A percentile compares a stretch with the other conserved stretches of the same genome.
Evolutionary conservation across 2,888 invertebrate genomes (phyloP).

Genomic region (Eucriotettix oculatus): DNA sequence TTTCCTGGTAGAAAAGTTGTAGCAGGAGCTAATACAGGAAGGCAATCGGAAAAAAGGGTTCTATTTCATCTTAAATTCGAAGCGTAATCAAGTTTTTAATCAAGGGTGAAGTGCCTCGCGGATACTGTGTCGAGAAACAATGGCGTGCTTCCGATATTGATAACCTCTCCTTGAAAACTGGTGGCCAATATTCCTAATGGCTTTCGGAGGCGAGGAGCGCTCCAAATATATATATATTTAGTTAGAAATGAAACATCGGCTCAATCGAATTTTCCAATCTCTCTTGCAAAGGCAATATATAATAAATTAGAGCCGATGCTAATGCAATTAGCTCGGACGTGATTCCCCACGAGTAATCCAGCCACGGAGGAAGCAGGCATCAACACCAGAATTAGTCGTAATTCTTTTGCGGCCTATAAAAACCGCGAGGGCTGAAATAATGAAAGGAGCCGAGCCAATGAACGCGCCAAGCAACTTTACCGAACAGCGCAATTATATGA

Average conservation of each 20-base stretch:
- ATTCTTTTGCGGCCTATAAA: too few relatives aligned
- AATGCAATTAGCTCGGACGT: background rate
- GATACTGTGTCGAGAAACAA: background rate
- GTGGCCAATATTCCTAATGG: background rate
- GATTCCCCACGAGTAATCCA: too few relatives aligned
- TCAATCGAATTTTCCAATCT: background rate
- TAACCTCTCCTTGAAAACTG: background rate
- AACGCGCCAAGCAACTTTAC: too few relatives aligned
- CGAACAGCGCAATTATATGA: too few relatives aligned
- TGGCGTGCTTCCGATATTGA: background rate
- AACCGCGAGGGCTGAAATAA: too few relatives aligned
- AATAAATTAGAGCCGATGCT: background rate
- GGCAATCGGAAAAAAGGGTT: too few relatives aligned
- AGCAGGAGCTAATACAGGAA: too few relatives aligned
- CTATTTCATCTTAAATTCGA: too few relatives aligned
- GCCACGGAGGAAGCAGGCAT: too few relatives aligned
- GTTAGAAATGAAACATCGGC: background rate
- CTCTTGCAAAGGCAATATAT: background rate
- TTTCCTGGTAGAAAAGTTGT: too few relatives aligned
- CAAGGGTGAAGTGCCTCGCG: background rate
- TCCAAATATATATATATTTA: background rate
- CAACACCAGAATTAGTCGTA: too few relatives aligned
- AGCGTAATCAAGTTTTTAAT: background rate
- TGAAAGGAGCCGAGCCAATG: too few relatives aligned
- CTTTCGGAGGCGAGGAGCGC: background rate